Conservation (phyloP, 2,888 invertebrate species). For the Leucoma salicis region DNA sequence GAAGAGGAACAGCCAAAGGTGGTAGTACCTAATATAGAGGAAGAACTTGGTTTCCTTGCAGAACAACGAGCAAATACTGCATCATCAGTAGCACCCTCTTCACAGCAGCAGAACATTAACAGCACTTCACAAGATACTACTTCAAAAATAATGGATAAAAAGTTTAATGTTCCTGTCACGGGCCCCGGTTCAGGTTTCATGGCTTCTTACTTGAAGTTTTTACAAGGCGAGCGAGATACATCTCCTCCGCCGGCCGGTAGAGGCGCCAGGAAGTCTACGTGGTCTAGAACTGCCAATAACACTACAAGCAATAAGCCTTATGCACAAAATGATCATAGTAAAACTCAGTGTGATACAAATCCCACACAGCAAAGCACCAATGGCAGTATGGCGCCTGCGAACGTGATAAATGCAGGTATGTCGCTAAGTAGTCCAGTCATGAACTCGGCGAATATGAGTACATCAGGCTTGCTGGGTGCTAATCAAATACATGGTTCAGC, state of each 20-base stretch:
- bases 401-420: slow-evolving; percentile 63
- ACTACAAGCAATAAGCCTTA: slow-evolving; percentile 64
- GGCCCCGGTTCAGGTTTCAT: slow-evolving; percentile 89
- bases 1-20: slow-evolving; percentile 90
- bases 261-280: slow-evolving; percentile 85
- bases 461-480: slow-evolving; percentile 70
- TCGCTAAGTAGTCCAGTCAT: slow-evolving; percentile 62
- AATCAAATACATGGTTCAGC: slow-evolving; percentile 70
- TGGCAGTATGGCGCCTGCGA: slow-evolving; percentile 64
- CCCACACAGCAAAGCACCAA: slow-evolving; percentile 66
- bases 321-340: slow-evolving; percentile 62
- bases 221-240: slow-evolving; percentile 91
- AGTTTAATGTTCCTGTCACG: slow-evolving; percentile 81
- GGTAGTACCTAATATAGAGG: slow-evolving; percentile 94
- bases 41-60: slow-evolving; percentile 91
- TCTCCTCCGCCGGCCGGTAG: slow-evolving; percentile 89
- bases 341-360: slow-evolving; percentile 63
- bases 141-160: slow-evolving; percentile 82
- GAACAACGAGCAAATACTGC: slow-evolving; percentile 81
- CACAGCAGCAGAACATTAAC: slow-evolving; percentile 75
- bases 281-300: slow-evolving; percentile 80
- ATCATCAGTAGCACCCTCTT: slow-evolving; percentile 77
- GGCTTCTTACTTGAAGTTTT: slow-evolving; percentile 93
- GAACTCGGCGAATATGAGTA: slow-evolving; percentile 58
- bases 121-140: slow-evolving; percentile 74